Base-by-base conservation (phyloP, 2,113 vertebrate genomes). In the Dryoscopus gambensis region DNA sequence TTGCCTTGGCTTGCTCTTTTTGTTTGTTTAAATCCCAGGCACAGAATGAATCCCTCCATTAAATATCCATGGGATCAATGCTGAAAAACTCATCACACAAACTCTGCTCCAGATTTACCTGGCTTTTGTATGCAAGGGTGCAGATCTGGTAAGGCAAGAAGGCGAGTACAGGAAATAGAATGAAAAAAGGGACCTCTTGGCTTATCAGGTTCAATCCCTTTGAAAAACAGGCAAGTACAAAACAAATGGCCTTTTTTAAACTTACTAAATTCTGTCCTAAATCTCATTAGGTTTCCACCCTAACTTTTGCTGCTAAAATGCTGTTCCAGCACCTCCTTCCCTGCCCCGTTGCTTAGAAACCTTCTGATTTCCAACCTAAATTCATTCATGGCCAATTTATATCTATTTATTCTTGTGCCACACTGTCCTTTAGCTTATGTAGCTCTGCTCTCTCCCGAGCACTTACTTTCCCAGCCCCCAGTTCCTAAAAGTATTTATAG, bases 381-480 rank as follows among this genome's bases (percentile, higher is more conserved):
- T 93, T 95, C 89, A 95, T 97, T 96, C 96, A 90, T 68, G 89
- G 80, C 68, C 94, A 95, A 97, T 97, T 96, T 96, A 94, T 96
- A 97, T 95, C 94, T 95, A 95, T 97, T 97, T 97, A 93, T 95
- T 95, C 95, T 92, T 91, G 74, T 89, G 90, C 93, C 78, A 71
- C 93, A 78, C 92, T 87, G 93, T 95, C 94, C 95, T 97, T 95
- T 93, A 92, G 86, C 86, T 95, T 75, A 63, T 59, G 83, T 30
- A 92, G 96, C 65, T 93, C 89, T 92, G 69, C 76, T 84, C 82
- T 84, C 79, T 95, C 79, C 52, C n/a, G 7, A 93, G 86, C 89
- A 89, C 86, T 95, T 85, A 91, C 40, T 90, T 83, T 80, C 89
- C 93, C 94, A 96, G 6, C 73, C 93, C 95, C 76, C 86, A 90